Evolutionary conservation across 2,113 vertebrate species (phyloP), one percentile per base, ranked within the genome.

Genomic region (Tautogolabrus adspersus): DNA sequence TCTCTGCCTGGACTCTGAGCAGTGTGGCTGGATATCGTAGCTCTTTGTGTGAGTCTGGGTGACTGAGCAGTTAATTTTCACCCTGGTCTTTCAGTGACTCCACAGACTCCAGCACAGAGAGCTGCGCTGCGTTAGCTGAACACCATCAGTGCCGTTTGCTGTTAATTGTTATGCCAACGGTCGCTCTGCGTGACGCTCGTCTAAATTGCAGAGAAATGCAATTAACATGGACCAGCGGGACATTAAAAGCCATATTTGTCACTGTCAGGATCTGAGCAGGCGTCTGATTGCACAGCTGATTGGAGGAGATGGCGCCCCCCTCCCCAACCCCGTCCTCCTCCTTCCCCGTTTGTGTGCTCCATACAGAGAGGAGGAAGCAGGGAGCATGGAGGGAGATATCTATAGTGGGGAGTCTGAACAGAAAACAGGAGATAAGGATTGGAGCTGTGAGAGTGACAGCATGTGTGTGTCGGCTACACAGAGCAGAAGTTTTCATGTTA

Each of bases 181-280:
- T 85, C 13, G 30, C 91, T 78, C 90, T 65, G 81, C 57, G 22
- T 93, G 88, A 89, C 22, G 19, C 83, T 82, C 72, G 47, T 86
- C 82, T 74, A 72, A 85, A 92, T 90, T 86, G 84, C 75, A 83
- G 86, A 77, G 61, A 89, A 91, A 92, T 86, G 90, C 89, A 94
- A 93, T 94, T 93, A 94, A 90, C 88, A 87, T 54, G 47, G 83
- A 92, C 79, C 92, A 90, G 89, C 83, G 69, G 92, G 93, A 93
- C 86, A 89, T 90, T 93, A 93, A 93, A 89, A 87, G 90, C 84
- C 85, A 87, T 89, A 93, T 93, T 93, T 93, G 89, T 94, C 91
- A 92, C 91, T 91, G 91, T 92, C 85, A 83, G 89, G 66, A 85
- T 91, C 78, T 75, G 82, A 81, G 85, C 69, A 71, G 75, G 77